These are phyloP conservation scores for Eristalis arbustorum DNA, from an alignment of 2,888 invertebrate species.

Conservation along the genomic window DNA sequence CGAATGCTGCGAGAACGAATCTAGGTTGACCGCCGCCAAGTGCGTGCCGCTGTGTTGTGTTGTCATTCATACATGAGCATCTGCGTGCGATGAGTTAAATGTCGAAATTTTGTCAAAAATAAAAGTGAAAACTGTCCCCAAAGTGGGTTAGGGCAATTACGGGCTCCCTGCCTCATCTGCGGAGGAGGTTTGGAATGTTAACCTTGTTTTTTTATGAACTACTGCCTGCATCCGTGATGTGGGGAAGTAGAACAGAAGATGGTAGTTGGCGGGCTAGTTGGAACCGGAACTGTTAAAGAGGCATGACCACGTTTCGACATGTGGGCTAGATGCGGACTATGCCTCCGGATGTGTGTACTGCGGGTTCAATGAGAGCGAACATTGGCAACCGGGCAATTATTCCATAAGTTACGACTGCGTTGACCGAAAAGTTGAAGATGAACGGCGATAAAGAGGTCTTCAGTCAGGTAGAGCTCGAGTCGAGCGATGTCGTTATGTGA, in stretches of 20 bases:
- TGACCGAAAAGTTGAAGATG: too few relatives aligned
- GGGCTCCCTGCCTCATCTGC: not conserved
- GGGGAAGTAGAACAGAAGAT: not conserved
- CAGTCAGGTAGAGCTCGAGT: too few relatives aligned
- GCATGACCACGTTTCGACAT: not conserved
- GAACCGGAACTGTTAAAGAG: not conserved
- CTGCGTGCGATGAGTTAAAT: not conserved
- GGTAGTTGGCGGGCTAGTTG: not conserved
- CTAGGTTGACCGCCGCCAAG: constrained; percentile 1
- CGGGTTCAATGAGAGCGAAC: not conserved
- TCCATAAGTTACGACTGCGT: not conserved
- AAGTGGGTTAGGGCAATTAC: constrained; percentile 26
- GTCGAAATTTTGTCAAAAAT: not conserved
- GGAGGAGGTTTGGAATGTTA: not conserved
- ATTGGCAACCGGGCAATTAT: not conserved
- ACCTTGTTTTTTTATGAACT: not conserved
- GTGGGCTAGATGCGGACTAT: not conserved
- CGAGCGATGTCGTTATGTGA: too few relatives aligned
- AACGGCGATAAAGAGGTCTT: too few relatives aligned
- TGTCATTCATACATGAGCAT: not conserved
- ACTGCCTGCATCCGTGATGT: not conserved
- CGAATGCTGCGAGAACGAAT: constrained; percentile 9
- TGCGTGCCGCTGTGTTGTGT: not conserved
- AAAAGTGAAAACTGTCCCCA: constrained; percentile 47
- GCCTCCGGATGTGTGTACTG: not conserved